Evolutionary conservation across 2,888 invertebrate species (phyloP), one percentile per base, ranked within the genome.

Genomic region (Drosophila setosimentum): DNA sequence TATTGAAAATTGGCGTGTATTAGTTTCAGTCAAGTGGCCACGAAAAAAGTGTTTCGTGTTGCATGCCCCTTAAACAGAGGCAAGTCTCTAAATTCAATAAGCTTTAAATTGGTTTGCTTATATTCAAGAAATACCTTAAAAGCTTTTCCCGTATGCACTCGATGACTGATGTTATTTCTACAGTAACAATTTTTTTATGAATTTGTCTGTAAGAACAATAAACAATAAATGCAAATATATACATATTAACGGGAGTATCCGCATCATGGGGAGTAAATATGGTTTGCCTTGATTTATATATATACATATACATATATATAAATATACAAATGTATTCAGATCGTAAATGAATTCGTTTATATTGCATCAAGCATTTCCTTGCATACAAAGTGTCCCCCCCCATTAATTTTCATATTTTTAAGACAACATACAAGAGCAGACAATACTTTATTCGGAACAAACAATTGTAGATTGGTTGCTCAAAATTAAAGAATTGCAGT

Each of bases 1-100:
- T 80, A 87, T 87, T 88, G 73, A 85, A 85, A 80, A 87, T 87
- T 87, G 87, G 80, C 80, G 78, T 82, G 80, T 67, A 84, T 82
- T 78, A 86, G 64, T 80, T 83, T 64, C 74, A 65, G 65, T 48
- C 69, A 60, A 54, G 35, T 30, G 27, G 60, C 32, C 45, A 37
- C 37, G 35, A 45, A 61, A 70, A 40, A 55, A 70, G 8, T 16
- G 21, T 60, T 10, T 18, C 33, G 27, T 30, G 33, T 13, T 51
- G 48, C 32, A 45, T 54, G 63, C 64, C 81, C 62, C 70, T 70
- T 71, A 54, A 75, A 75, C 78, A 67, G 67, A 69, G 61, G 29
- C 62, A 68, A 57, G 50, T 27, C 27, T 11, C 32, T 10, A 37
- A 65, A 50, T 21, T 42, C 16, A 50, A 40, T 13, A 18, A 32